Evolutionary conservation across 2,888 invertebrate species (phyloP), one percentile per base, ranked within the genome.

Genomic region (Drosophila austrosaltans): DNA sequence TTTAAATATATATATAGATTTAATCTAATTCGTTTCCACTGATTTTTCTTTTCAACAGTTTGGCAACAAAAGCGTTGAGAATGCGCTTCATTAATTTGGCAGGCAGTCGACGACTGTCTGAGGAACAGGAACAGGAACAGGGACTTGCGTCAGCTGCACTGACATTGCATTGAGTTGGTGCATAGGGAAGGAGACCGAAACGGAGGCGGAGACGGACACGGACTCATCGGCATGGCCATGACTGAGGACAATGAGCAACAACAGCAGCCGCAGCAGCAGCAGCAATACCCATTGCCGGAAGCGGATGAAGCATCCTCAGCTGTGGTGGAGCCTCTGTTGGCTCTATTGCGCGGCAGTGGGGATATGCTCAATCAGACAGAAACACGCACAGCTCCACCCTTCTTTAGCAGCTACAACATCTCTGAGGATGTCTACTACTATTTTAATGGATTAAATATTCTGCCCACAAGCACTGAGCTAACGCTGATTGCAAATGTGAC

Each of bases 381-480:
- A 59, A 36, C 56, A 22, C 70, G 66, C 36, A 61, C 76, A 53
- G 72, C 81, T 53, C 81, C 89, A 42, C 81, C 88, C 54, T 85
- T 91, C 69, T 92, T 87, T 67, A 91, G 90, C 70, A 91, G 88
- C 76, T 92, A 90, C 82, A 92, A 92, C 74, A 90, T 91, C 75
- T 92, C 91, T 58, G 92, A 92, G 67, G 92, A 92, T 64, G 83
- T 91, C 12, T 91, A 87, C 78, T 90, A 90, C 76, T 92, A 91
- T 58, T 91, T 91, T 76, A 91, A 92, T 78, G 89, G 91, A 39
- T 83, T 89, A 54, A 82, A 75, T 69, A 68, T 81, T 65, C 80
- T 69, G 36, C 69, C 78, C 10, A 75, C 73, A 39, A 87, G 82
- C 70, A 82, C 78, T 36, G 82, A 82, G 56, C 54, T 79, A 48